These are phyloP conservation scores for Nasua narica DNA, from an alignment of 2,797 vertebrate genomes.

Conservation along the genomic window DNA sequence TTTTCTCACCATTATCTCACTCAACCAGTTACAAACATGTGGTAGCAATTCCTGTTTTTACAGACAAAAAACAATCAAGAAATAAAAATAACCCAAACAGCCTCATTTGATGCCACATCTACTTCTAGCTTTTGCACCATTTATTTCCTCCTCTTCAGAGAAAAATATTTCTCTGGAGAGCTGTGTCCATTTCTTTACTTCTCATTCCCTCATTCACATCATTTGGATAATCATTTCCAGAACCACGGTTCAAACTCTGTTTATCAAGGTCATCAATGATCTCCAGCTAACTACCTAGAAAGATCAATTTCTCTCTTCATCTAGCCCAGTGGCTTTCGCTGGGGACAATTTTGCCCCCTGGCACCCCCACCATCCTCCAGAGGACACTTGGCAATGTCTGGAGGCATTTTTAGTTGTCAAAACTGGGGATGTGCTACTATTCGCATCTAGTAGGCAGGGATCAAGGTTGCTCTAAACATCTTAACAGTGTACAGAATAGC, in stretches of 20 bases:
- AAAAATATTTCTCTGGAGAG: neutral
- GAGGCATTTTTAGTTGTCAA: neutral
- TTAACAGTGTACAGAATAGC: neutral
- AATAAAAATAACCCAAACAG: neutral
- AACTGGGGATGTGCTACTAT: neutral
- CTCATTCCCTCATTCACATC: neutral
- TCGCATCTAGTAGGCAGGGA: neutral
- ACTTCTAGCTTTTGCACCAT: neutral
- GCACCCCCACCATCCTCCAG: neutral
- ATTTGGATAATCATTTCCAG: neutral
- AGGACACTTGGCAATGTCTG: neutral
- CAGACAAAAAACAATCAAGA: neutral
- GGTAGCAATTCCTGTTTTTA: neutral
- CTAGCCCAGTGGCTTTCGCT: neutral
- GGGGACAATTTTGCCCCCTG: neutral
- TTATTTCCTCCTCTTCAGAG: neutral
- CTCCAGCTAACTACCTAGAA: neutral
- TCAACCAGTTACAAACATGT: neutral
- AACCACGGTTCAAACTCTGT: neutral
- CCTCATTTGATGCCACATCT: neutral
- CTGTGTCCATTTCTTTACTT: neutral
- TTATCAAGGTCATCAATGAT: neutral
- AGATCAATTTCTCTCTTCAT: neutral
- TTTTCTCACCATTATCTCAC: neutral
- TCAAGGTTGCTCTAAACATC: neutral